Evolutionary conservation across 2,888 invertebrate species (phyloP).

Genomic region (Nezara viridula): DNA sequence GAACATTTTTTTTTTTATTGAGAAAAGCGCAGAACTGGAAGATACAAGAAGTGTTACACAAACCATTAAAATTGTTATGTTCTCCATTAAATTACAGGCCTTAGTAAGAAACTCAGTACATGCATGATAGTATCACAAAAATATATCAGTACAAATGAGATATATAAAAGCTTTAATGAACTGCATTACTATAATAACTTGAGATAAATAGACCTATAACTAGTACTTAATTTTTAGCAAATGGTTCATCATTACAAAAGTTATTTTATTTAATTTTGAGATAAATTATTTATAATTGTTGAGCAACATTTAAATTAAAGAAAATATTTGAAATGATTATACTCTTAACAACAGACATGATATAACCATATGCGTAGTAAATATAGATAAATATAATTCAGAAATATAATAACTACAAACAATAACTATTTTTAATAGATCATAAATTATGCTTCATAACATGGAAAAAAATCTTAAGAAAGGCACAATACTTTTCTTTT

Average conservation of each 20-base stretch:
- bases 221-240: neutral
- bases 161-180: slow-evolving; percentile 13
- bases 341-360: neutral
- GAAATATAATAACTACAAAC: neutral
- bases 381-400: neutral
- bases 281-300: neutral
- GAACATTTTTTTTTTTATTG: slow-evolving; percentile 12
- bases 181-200: neutral
- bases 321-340: slow-evolving; percentile 16
- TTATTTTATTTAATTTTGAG: slow-evolving; percentile 7
- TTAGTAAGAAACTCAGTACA: slow-evolving; percentile 22
- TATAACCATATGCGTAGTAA: neutral
- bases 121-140: slow-evolving; percentile 37
- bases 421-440: neutral
- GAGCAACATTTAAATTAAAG: slow-evolving; percentile 29
- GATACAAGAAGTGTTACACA: slow-evolving; percentile 9
- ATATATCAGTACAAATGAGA: slow-evolving; percentile 32
- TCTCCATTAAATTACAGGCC: slow-evolving; percentile 24
- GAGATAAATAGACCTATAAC: neutral
- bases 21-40: slow-evolving; percentile 49
- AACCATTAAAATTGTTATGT: neutral
- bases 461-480: neutral
- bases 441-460: neutral
- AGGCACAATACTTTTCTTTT: slow-evolving; percentile 1
- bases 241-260: neutral